Evolutionary conservation across 2,888 invertebrate species (phyloP).

Genomic region (Pyralis farinalis): DNA sequence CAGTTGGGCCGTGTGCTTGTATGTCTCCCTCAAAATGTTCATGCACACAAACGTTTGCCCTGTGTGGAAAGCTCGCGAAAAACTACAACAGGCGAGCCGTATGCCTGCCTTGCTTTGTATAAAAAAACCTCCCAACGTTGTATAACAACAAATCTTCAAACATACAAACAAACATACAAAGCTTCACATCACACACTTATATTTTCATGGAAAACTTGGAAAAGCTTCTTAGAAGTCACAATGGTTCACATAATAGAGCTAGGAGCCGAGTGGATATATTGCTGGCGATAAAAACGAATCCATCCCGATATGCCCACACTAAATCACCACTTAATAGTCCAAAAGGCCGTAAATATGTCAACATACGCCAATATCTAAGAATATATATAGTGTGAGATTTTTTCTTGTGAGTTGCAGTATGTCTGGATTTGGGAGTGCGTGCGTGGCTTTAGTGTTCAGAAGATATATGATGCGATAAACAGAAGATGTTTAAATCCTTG

Average conservation of each 20-base stretch:
- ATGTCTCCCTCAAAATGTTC: too few species aligned
- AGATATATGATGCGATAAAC: conserved; percentile 5
- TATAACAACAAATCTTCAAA: too few species aligned
- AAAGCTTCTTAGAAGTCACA: conserved; percentile 33
- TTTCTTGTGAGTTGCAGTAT: conserved; percentile 40
- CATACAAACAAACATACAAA: conserved; percentile 6
- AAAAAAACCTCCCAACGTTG: too few species aligned
- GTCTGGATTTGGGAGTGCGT: conserved; percentile 37
- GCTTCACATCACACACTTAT: conserved; percentile 17
- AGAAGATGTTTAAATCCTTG: too few species aligned
- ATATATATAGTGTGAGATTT: conserved; percentile 60
- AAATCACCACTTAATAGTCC: conserved; percentile 80
- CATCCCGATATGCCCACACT: conserved; percentile 76
- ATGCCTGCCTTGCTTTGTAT: too few species aligned
- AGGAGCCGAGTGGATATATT: conserved; percentile 68
- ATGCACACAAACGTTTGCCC: too few species aligned
- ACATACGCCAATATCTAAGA: conserved; percentile 76
- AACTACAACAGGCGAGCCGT: too few species aligned
- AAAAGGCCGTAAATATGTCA: conserved; percentile 77
- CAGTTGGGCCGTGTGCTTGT: too few species aligned
- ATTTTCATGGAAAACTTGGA: conserved; percentile 22
- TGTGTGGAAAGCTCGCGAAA: too few species aligned
- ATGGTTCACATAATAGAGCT: conserved; percentile 65
- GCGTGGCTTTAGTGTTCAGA: neutral
- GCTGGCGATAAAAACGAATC: conserved; percentile 77